A percentile compares a stretch with the other conserved stretches of the same genome.
Conservation (phyloP, 2,113 vertebrate genomes). For the Agelaius phoeniceus region DNA sequence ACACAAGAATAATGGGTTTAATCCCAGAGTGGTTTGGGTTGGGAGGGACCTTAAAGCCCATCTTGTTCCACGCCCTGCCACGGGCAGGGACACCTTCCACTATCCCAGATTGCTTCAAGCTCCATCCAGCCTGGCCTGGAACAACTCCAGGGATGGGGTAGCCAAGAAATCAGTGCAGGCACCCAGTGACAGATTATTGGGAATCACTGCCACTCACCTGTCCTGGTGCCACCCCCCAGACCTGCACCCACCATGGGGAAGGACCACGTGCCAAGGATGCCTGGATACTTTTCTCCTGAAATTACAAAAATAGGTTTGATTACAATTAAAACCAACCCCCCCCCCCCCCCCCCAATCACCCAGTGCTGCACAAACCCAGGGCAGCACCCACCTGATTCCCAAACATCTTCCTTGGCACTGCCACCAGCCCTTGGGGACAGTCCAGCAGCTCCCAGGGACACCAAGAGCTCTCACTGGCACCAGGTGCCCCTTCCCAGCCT, state of each 20-base stretch:
- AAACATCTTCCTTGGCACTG: neutral
- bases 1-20: neutral
- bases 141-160: neutral
- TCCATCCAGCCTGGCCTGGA: accelerated
- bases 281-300: neutral
- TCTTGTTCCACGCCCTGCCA: accelerated
- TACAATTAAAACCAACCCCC: neutral
- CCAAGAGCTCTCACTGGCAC: neutral
- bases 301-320: neutral
- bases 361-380: neutral
- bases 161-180: neutral
- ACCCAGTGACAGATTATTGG: neutral
- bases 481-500: neutral
- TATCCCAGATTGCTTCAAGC: neutral
- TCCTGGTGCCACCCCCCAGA: neutral
- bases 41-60: neutral
- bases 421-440: neutral
- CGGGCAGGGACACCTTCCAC: neutral
- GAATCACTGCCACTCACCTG: accelerated
- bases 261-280: neutral
- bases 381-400: neutral
- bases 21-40: neutral
- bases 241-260: neutral
- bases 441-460: neutral
- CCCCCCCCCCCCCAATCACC: accelerated